Percentiles rank a stretch among this genome's conserved stretches.
These are phyloP conservation scores for Antedon mediterranea DNA, from an alignment of 53 echinoderm and acorn worm genomes.

Conservation along the genomic window DNA sequence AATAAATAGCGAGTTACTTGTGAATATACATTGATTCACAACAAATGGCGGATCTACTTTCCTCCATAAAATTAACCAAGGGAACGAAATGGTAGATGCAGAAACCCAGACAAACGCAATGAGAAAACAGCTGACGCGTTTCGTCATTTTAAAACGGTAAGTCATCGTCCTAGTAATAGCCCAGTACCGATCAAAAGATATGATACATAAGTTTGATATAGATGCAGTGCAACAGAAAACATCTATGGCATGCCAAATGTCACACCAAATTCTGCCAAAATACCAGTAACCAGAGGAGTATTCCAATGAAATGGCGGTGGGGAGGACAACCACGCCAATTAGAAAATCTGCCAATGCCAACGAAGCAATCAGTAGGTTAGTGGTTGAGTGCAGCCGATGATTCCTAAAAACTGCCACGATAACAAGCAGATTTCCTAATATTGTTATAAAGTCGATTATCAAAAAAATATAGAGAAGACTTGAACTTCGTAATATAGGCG, in stretches of 20 bases:
- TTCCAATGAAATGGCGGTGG: slow-evolving; percentile 49
- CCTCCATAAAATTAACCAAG: slow-evolving; percentile 62
- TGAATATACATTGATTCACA: slow-evolving; percentile 41
- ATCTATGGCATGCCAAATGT: slow-evolving; percentile 74
- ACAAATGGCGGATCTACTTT: slow-evolving; percentile 50
- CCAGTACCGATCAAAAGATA: slow-evolving; percentile 73
- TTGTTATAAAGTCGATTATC: slow-evolving; percentile 16
- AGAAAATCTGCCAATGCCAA: slow-evolving; percentile 66
- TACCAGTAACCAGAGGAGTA: slow-evolving; percentile 47
- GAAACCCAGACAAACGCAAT: slow-evolving; percentile 58
- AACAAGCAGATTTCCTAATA: slow-evolving; percentile 64
- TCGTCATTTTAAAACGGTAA: slow-evolving; percentile 53
- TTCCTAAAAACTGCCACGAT: slow-evolving; percentile 61
- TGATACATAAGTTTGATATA: slow-evolving; percentile 59
- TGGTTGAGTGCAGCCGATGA: slow-evolving; percentile 33
- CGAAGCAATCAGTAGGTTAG: slow-evolving; percentile 68
- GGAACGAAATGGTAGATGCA: slow-evolving; percentile 67
- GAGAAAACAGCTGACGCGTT: slow-evolving; percentile 35
- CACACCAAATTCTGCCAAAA: slow-evolving; percentile 38
- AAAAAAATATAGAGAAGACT: slow-evolving; percentile 4
- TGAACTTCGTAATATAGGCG: no score
- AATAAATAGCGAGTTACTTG: slow-evolving; percentile 39
- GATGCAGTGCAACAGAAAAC: slow-evolving; percentile 62
- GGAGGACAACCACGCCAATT: slow-evolving; percentile 55
- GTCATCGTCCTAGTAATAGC: slow-evolving; percentile 63